Conservation (phyloP, 1,140 invertebrate species). For the Bombus sylvicola region DNA sequence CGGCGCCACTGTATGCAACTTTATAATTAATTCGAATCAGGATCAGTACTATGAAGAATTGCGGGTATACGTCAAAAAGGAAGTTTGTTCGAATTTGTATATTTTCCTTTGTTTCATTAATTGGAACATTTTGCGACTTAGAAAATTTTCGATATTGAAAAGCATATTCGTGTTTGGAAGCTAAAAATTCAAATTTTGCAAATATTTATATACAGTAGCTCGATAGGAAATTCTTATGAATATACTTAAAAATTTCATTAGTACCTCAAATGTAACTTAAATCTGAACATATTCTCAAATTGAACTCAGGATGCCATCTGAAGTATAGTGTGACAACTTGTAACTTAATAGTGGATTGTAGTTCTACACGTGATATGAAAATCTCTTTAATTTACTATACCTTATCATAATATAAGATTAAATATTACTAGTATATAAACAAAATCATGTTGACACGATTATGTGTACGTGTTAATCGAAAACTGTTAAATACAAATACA, state of each 20-base stretch:
- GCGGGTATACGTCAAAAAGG: not conserved
- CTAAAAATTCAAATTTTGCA: no score
- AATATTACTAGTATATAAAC: not conserved
- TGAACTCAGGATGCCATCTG: not conserved
- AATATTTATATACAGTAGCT: no score
- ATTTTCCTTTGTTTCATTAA: not conserved
- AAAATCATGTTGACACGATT: slow-evolving; percentile 47
- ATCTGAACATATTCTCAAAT: not conserved
- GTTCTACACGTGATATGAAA: no score
- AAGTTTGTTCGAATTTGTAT: not conserved
- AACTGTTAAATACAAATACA: slow-evolving; percentile 2
- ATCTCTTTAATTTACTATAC: not conserved
- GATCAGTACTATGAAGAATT: no score
- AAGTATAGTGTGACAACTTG: not conserved
- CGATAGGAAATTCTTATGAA: no score
- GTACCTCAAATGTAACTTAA: not conserved
- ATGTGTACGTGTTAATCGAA: not conserved
- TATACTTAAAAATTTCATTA: no score
- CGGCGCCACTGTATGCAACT: no score
- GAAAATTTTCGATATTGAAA: no score
- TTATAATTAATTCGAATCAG: not conserved
- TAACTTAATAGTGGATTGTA: not conserved
- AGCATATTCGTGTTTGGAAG: no score
- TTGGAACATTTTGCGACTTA: not conserved
- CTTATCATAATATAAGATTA: not conserved